phyloP scores from a whole-genome alignment of 2,888 invertebrate species.

The Leistus spinibarbis region DNA sequence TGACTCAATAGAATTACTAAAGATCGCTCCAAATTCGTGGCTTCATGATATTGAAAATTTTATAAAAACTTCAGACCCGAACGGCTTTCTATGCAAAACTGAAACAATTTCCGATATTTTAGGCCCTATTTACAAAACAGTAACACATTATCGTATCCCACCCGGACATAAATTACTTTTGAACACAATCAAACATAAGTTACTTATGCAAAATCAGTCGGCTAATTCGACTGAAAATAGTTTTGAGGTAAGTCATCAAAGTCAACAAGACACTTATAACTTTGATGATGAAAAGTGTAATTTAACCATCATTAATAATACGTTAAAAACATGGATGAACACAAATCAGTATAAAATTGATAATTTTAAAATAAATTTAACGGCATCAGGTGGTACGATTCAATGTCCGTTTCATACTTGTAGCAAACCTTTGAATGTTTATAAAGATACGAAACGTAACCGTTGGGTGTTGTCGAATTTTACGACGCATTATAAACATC shows the following conservation, averaged over 20 bases:
- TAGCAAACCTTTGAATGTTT: background rate
- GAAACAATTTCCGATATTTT: background rate
- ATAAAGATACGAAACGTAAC: background rate
- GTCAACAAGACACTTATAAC: background rate
- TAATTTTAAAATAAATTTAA: background rate
- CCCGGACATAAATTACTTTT: background rate
- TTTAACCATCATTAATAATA: background rate
- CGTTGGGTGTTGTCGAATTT: background rate
- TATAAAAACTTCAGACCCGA: background rate
- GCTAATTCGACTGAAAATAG: background rate
- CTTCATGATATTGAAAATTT: background rate
- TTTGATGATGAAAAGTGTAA: background rate
- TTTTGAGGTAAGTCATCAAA: background rate
- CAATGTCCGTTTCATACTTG: background rate
- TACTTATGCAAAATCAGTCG: background rate
- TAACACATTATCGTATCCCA: background rate
- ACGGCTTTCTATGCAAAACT: background rate
- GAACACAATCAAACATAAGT: background rate
- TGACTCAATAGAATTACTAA: background rate
- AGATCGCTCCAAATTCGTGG: background rate
- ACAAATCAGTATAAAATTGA: background rate
- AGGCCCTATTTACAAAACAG: background rate
- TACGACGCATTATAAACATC: background rate
- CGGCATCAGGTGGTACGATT: background rate
- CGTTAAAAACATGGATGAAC: background rate